Percentiles rank a stretch among this genome's conserved stretches.
phyloP scores from a whole-genome alignment of 2,888 invertebrate genomes.

The Deilephila porcellus region DNA sequence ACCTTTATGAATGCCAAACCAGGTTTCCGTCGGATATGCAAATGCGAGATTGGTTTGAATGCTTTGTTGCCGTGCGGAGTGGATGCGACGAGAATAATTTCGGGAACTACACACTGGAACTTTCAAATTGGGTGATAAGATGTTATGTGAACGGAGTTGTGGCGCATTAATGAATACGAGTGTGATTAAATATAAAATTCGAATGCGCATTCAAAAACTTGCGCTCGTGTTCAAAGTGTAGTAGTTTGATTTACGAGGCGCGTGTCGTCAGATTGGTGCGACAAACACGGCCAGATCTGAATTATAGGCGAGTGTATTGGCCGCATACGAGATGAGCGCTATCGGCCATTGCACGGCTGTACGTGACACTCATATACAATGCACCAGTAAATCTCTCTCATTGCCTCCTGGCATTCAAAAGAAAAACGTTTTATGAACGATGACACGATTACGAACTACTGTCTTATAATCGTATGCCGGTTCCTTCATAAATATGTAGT shows the following conservation, averaged over 20 bases:
- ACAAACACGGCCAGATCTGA: constrained; percentile 65
- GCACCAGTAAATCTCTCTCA: constrained; percentile 59
- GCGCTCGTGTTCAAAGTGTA: constrained; percentile 41
- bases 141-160: background rate
- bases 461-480: constrained; percentile 11
- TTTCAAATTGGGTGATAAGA: background rate
- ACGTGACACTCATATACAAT: constrained; percentile 66
- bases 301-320: constrained; percentile 65
- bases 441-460: constrained; percentile 46
- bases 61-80: constrained; percentile 47
- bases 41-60: constrained; percentile 56
- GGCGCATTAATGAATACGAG: background rate
- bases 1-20: constrained; percentile 57
- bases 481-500: constrained; percentile 12
- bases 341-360: constrained; percentile 66
- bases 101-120: constrained; percentile 38
- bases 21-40: constrained; percentile 55
- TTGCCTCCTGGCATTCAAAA: constrained; percentile 48
- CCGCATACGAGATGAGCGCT: constrained; percentile 69
- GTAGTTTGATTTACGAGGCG: constrained; percentile 55
- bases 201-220: constrained; percentile 1
- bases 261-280: constrained; percentile 52
- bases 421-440: constrained; percentile 54
- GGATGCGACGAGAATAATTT: constrained; percentile 56
- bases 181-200: background rate